A percentile compares a stretch with the other conserved stretches of the same genome.
These are phyloP conservation scores for Diabrotica undecimpunctata DNA, from an alignment of 1,140 invertebrate genomes.

Conservation along the genomic window DNA sequence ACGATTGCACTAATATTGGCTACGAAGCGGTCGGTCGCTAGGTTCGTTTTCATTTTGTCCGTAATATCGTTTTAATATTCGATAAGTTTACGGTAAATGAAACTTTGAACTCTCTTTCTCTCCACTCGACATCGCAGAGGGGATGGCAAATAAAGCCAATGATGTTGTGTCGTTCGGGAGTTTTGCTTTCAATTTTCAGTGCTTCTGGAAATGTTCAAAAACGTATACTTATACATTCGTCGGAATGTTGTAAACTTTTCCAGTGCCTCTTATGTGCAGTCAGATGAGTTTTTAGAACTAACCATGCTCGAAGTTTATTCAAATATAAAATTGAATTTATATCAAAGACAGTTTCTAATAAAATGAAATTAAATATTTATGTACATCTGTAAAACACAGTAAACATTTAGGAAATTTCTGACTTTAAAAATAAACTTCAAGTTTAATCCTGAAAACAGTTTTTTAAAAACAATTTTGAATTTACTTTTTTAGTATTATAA, in stretches of 20 bases:
- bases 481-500: too few species aligned
- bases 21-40: background rate
- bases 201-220: slow-evolving; percentile 2
- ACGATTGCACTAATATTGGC: background rate
- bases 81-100: slow-evolving; percentile 2
- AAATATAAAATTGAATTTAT: background rate
- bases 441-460: too few species aligned
- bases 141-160: background rate
- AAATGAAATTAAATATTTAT: background rate
- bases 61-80: slow-evolving; percentile 3
- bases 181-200: slow-evolving; percentile 1
- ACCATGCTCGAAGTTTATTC: background rate
- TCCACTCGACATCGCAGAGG: background rate
- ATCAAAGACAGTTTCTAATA: background rate
- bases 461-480: too few species aligned
- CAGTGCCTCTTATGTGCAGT: background rate
- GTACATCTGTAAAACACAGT: too few species aligned
- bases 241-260: background rate
- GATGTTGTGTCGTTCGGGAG: background rate
- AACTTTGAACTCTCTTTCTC: background rate
- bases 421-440: too few species aligned
- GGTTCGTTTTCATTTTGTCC: background rate
- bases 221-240: background rate
- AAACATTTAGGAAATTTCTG: too few species aligned
- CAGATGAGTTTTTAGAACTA: background rate